Percentiles rank a stretch among this genome's conserved stretches.
These are phyloP conservation scores for Eupsittula cactorum DNA, from an alignment of 2,113 vertebrate genomes.

Conservation along the genomic window DNA sequence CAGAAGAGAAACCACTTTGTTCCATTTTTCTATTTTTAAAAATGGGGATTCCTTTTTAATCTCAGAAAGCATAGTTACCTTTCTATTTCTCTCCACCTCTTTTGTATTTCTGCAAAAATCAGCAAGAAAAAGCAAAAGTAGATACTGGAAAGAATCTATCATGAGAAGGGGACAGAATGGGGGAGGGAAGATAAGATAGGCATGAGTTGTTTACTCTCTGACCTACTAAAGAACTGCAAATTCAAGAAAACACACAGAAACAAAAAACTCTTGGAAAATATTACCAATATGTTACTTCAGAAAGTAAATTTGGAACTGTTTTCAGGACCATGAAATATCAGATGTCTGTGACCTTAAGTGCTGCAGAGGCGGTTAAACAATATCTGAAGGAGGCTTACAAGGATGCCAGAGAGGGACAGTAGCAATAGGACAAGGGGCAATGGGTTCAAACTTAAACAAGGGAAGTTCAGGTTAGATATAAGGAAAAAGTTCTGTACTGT, in stretches of 20 bases:
- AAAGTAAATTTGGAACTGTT: not conserved
- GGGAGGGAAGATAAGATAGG: not conserved
- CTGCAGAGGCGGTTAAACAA: not conserved
- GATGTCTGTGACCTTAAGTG: not conserved
- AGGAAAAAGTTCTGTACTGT: not conserved
- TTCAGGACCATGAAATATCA: not conserved
- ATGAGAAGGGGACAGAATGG: not conserved
- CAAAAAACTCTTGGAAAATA: not conserved
- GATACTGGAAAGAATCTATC: not conserved
- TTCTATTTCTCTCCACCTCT: not conserved
- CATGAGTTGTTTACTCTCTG: not conserved
- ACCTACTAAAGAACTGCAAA: not conserved
- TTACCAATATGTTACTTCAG: not conserved
- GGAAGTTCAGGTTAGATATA: not conserved
- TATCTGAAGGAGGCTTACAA: not conserved
- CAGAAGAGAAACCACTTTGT: not conserved
- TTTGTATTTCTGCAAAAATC: not conserved
- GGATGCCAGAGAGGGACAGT: not conserved
- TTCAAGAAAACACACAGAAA: not conserved
- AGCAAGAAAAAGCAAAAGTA: not conserved
- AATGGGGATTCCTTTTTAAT: not conserved
- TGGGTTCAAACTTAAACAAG: not conserved
- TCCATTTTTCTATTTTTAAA: not conserved
- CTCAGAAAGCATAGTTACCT: not conserved
- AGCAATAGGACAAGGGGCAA: not conserved